Evolutionary conservation across 1,140 invertebrate genomes (phyloP).

Genomic region (Ceratina australensis): DNA sequence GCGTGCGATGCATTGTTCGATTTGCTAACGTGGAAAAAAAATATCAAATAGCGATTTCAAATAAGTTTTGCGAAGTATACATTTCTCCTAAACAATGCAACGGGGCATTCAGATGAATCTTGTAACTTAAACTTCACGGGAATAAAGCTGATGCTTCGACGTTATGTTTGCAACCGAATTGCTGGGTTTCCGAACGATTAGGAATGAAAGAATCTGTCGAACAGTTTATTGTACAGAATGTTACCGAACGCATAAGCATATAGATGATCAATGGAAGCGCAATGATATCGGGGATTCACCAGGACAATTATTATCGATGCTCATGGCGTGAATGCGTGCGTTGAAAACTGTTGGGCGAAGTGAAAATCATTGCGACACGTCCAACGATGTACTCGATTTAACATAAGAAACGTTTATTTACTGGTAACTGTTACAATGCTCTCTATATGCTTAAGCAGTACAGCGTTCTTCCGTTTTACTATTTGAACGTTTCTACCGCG

Average conservation of each 20-base stretch:
- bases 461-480: constrained; percentile 29
- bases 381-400: neutral
- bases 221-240: constrained; percentile 19
- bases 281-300: neutral
- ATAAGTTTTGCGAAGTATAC: neutral
- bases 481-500: constrained; percentile 13
- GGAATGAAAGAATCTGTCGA: constrained; percentile 38
- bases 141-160: neutral
- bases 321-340: neutral
- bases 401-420: constrained; percentile 45
- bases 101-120: constrained; percentile 1
- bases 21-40: neutral
- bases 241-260: constrained; percentile 39
- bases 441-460: constrained; percentile 47
- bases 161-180: constrained; percentile 9
- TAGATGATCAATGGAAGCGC: constrained; percentile 34
- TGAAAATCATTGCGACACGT: neutral
- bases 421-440: constrained; percentile 46
- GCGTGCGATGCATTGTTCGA: constrained; percentile 12
- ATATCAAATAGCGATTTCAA: neutral
- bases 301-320: neutral
- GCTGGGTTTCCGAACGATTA: constrained; percentile 32
- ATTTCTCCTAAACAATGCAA: constrained; percentile 7
- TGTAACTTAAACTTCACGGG: neutral
- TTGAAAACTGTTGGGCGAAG: neutral